A percentile compares a stretch with the other conserved stretches of the same genome.
Evolutionary conservation across 2,888 invertebrate genomes (phyloP).

Genomic region (Agrochola macilenta): DNA sequence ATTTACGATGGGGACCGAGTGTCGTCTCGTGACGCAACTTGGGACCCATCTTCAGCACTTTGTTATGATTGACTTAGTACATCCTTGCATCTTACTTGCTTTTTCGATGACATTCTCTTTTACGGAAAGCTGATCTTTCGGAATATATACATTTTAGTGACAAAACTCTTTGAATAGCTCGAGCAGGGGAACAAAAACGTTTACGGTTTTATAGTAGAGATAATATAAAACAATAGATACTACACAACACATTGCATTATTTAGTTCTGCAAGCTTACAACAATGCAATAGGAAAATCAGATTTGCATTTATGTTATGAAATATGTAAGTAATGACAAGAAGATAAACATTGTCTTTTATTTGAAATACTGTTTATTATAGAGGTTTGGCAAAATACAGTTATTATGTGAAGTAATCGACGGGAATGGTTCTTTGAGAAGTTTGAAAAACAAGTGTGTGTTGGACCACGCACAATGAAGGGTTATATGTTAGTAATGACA

Average conservation of each 20-base stretch:
- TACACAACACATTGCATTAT: slow-evolving; percentile 57
- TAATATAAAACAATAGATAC: slow-evolving; percentile 58
- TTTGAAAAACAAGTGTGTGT: background rate
- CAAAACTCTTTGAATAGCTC: background rate
- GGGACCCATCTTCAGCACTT: slow-evolving; percentile 8
- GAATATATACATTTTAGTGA: background rate
- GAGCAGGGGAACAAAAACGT: slow-evolving; percentile 1
- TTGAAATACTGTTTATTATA: slow-evolving; percentile 29
- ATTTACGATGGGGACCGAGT: background rate
- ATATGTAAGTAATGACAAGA: slow-evolving; percentile 44
- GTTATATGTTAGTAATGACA: slow-evolving; percentile 42
- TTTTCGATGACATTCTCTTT: slow-evolving; percentile 2
- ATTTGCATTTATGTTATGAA: slow-evolving; percentile 63
- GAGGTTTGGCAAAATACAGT: slow-evolving; percentile 11
- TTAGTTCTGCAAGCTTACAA: slow-evolving; percentile 59
- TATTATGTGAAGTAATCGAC: slow-evolving; percentile 5
- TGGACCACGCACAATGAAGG: too few relatives aligned
- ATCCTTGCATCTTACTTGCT: slow-evolving; percentile 17
- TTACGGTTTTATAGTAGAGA: slow-evolving; percentile 40
- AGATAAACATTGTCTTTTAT: slow-evolving; percentile 44
- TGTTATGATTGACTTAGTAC: slow-evolving; percentile 14
- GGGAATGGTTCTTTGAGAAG: background rate
- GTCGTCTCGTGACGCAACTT: slow-evolving; percentile 5
- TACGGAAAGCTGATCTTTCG: background rate
- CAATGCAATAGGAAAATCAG: slow-evolving; percentile 67